Evolutionary conservation across 2,888 invertebrate species (phyloP), one percentile per base, ranked within the genome.

Genomic region (Sesamia inferens): DNA sequence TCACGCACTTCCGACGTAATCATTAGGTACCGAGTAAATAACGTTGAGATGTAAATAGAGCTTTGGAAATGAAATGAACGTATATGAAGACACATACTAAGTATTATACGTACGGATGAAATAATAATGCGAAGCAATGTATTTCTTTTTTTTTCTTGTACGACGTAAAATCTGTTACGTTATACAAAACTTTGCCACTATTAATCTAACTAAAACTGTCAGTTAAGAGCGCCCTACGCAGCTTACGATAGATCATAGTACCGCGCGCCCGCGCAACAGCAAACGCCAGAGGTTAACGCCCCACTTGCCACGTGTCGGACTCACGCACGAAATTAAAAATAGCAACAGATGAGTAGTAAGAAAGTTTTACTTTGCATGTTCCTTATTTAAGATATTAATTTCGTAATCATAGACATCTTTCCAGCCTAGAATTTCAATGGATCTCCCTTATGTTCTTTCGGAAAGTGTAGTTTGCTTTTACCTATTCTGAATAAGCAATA

Each of bases 1-100:
- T 74, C 68, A 84, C 73, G 84, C 84, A 87, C 87, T 88, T 88
- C 88, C 89, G 84, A 88, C 77, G 79, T 80, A 84, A 85, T 78
- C 74, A 82, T 62, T 39, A 64, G 77, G 71, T 86, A 77, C 72
- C 24, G 65, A 19, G 54, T 71, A 75, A 71, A 72, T 63, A 79
- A 65, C 76, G 39, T 57, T 79, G 71, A 76, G 70, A 78, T 70
- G 31, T 74, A 47, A 22, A n/a, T 71, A 73, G 69, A 75, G 54
- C 68, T 61, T 69, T 47, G 47, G 73, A 51, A 70, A 54, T 58
- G 39, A 54, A 66, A 48, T 10, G 13, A 22, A 8, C 14, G 14
- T 19, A 10, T 10, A n/a, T 22, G 11, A 19, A 14, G 5, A 31
- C 5, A 24, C 31, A 31, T 31, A 24, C 14, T 22, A 57, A 14